Evolutionary conservation across 1,140 invertebrate species (phyloP).

Genomic region (Brachionus plicatilis): DNA sequence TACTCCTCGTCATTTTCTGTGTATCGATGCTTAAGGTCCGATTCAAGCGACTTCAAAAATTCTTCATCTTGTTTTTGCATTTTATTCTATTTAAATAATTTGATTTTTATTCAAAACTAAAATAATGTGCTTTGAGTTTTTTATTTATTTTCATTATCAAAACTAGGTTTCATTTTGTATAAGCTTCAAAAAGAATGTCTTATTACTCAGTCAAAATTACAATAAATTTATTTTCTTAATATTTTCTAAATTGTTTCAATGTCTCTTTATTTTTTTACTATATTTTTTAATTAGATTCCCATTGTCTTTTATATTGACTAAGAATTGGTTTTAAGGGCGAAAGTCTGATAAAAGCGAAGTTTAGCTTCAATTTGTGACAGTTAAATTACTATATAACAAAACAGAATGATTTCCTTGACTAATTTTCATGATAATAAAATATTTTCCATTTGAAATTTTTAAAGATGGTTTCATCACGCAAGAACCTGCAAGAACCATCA

Average conservation of each 20-base stretch:
- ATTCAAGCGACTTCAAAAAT: background rate
- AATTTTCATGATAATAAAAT: no score
- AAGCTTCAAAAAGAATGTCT: background rate
- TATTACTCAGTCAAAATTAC: background rate
- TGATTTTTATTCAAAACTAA: background rate
- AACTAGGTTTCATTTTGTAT: background rate
- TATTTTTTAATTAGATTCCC: no score
- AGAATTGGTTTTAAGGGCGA: no score
- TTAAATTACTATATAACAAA: no score
- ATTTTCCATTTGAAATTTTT: no score
- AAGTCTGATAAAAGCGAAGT: no score
- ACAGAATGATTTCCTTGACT: no score
- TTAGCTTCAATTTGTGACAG: no score
- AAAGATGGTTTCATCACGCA: no score
- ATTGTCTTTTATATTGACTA: no score
- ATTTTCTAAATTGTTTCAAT: background rate
- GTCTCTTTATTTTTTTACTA: no score
- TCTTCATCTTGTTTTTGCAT: slow-evolving; percentile 9
- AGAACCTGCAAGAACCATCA: no score
- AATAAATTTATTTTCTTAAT: background rate
- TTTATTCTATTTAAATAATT: background rate
- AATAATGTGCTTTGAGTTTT: background rate
- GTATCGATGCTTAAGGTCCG: background rate
- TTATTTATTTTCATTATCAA: background rate
- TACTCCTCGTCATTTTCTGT: slow-evolving; percentile 6